Evolutionary conservation across 2,888 invertebrate genomes (phyloP), one percentile per base, ranked within the genome.

Genomic region (Anodontia alba): DNA sequence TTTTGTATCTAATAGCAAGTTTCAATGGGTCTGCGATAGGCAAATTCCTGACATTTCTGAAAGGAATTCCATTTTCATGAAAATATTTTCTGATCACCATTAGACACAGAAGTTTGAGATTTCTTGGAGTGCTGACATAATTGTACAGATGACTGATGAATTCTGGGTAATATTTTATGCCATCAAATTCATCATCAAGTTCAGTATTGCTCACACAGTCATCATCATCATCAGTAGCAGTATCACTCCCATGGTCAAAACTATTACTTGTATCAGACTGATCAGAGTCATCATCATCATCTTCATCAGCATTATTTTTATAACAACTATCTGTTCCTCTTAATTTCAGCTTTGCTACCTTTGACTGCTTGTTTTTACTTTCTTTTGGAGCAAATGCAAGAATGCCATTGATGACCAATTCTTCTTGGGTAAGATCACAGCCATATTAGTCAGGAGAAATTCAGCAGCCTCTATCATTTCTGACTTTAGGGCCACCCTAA

Each of bases 401-500:
- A 8, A 38, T 38, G 12, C 7, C 38, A 38, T 38, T 12, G 12
- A 38, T 38, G 38, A 38, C 12, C 5, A 12, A 73, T 0, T 36
- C 33, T 20, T 82, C 84, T 38, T 74, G 70, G 17, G 5, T 36
- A 38, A 86, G 62, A 76, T 79, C 75, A 67, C 73, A 78, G 1
- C 87, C 87, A 75, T n/a, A n/a, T 86, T 84, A 29, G 77, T 72
- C 1, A 89, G 76, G 15, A 89, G 75, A 74, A 81, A 86, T 51
- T 81, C 79, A 12, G 80, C 82, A 29, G 87, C 69, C 66, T 78
- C 78, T n/a, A 78, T 69, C 38, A 87, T 84, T 20, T 49, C 57
- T 23, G 81, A 74, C 31, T 86, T 75, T 3, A 89, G 51, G 12
- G 89, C 86, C 20, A 82, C 82, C 23, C 77, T 73, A 17, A 89